Evolutionary conservation across 2,113 vertebrate genomes (phyloP).

Genomic region (Australoheros scitulus): DNA sequence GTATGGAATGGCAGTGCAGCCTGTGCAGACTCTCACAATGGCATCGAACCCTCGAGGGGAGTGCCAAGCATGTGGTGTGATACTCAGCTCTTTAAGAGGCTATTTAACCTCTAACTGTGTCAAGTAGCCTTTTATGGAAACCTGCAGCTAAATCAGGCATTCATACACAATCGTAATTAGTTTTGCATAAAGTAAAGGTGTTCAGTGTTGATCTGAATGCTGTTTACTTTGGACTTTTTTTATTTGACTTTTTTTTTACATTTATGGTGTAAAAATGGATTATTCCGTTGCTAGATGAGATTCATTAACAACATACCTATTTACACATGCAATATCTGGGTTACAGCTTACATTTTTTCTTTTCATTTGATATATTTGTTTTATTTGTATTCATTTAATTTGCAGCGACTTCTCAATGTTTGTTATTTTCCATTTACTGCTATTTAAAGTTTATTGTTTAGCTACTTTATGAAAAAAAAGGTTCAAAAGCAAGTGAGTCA

Average conservation of each 20-base stretch:
- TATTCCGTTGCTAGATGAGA: neutral
- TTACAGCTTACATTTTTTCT: neutral
- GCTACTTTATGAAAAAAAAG: neutral
- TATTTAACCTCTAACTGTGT: conserved; percentile 71
- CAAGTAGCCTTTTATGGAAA: conserved; percentile 54
- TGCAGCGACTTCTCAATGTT: neutral
- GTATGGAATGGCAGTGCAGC: conserved; percentile 22
- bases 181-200: neutral
- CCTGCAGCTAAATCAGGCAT: conserved; percentile 33
- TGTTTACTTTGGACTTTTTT: neutral
- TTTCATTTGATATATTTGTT: neutral
- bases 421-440: neutral
- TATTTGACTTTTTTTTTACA: neutral
- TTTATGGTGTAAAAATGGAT: neutral
- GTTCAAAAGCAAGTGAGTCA: neutral
- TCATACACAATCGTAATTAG: neutral
- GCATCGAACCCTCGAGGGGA: conserved; percentile 43
- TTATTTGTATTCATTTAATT: neutral
- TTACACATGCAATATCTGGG: neutral
- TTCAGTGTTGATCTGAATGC: neutral
- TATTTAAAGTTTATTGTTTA: neutral
- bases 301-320: neutral
- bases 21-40: conserved; percentile 44
- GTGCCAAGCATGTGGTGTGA: conserved; percentile 41
- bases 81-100: conserved; percentile 67